A percentile compares a stretch with the other conserved stretches of the same genome.
Evolutionary conservation across 2,888 invertebrate genomes (phyloP).

Genomic region (Drosophila anceps): DNA sequence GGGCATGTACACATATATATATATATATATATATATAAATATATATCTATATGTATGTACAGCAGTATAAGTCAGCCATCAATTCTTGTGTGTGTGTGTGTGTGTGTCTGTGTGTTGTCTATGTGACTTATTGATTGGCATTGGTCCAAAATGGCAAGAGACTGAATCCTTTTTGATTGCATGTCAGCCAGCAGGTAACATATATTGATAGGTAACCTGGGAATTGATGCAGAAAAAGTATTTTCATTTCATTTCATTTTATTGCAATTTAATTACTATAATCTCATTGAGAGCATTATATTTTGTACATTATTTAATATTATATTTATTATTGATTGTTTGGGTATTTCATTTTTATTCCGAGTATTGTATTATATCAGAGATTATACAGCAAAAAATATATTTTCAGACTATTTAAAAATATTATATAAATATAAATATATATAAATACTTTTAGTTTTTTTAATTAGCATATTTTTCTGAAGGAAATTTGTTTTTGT

Average conservation of each 20-base stretch:
- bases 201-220: slow-evolving; percentile 10
- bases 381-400: no score
- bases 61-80: slow-evolving; percentile 21
- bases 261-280: slow-evolving; percentile 23
- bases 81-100: slow-evolving; percentile 5
- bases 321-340: background rate
- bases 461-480: no score
- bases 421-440: no score
- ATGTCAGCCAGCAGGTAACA: slow-evolving; percentile 35
- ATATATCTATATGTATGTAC: background rate
- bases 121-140: slow-evolving; percentile 78
- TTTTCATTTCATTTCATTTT: slow-evolving; percentile 35
- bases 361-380: no score
- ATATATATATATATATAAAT: background rate
- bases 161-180: slow-evolving; percentile 65
- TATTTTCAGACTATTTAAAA: no score
- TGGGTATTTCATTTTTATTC: background rate
- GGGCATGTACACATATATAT: slow-evolving; percentile 26
- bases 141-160: slow-evolving; percentile 59
- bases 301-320: background rate
- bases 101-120: slow-evolving; percentile 10
- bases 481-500: no score
- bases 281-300: background rate
- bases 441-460: no score
- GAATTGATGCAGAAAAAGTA: slow-evolving; percentile 33